Evolutionary conservation across 2,888 invertebrate species (phyloP), one percentile per base, ranked within the genome.

Genomic region (Teinopalpus imperialis): DNA sequence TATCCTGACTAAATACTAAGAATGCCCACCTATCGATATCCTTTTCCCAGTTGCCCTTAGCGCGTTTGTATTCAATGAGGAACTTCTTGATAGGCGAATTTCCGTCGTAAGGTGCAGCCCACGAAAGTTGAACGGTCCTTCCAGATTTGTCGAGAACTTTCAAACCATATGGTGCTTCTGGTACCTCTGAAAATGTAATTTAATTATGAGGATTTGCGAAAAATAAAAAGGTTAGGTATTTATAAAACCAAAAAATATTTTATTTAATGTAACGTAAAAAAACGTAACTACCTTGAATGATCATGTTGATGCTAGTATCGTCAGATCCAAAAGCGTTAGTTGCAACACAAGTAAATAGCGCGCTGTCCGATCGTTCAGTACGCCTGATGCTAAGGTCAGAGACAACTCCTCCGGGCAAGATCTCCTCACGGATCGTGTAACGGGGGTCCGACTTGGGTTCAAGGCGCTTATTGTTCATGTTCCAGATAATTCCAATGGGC

Each of bases 261-360:
- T n/a, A n/a, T n/a, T n/a, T n/a, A n/a, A n/a, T n/a, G n/a, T 24
- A 27, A n/a, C 9, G 37, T 7, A 6, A 7, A 26, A 36, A 29
- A 4, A 23, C 9, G 8, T 7, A 21, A 16, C 27, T 30, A 92
- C 95, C 95, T 92, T 97, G 97, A 56, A 97, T 94, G 57, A 97
- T 97, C 92, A 97, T 94, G 76, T 97, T 97, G 67, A 97, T 97
- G 81, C 96, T 97, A n/a, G 97, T 95, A 65, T 97, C 97, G 70
- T 97, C 97, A 54, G 96, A 97, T 39, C 97, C 97, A 70, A 97
- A 97, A 9, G 97, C 96, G 74, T 97, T 97, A 1, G 97, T 97
- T 0, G 97, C 97, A 6, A 97, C 95, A 67, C 97, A 97, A 20
- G 97, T 96, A 67, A 97, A 97, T 1, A 97, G 87, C 1, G 97